Evolutionary conservation across 2,113 vertebrate genomes (phyloP), one percentile per base, ranked within the genome.

Genomic region (Stigmatopora argus): DNA sequence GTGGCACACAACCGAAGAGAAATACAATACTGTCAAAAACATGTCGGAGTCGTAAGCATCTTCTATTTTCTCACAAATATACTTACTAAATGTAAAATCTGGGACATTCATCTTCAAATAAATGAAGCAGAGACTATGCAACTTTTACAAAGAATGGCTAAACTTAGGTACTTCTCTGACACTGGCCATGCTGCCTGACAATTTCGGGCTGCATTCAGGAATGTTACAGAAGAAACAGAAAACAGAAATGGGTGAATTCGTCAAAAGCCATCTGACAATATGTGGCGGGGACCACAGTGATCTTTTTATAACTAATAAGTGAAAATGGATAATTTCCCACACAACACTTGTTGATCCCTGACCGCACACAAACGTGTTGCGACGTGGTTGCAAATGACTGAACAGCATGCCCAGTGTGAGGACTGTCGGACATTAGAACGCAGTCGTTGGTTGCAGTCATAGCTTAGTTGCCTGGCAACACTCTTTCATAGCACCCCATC

Each of bases 391-490:
- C 38, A 41, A 41, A 41, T 41, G 1, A 41, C 38, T 9, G 38
- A 41, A 41, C 38, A 8, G 9, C 4, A 41, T 41, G 38, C 2
- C 38, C 38, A 41, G 38, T 41, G 38, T 41, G 38, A 41, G 6
- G 38, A 41, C 9, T 23, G 59, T n/a, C 15, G 18, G 7, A 31
- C 13, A 17, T 14, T 3, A n/a, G 14, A 35, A 10, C 15, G 57
- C 57, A 48, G 47, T 31, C 17, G 63, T 78, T 68, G 62, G 31
- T 9, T 9, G 17, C 17, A 56, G 44, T 34, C 14, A 55, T 76
- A 69, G 65, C 26, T 68, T 58, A 74, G 78, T 84, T 85, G 77
- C 83, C 64, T 73, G 75, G 81, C 77, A 85, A 80, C 83, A 21
- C 31, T 62, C 62, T 66, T 34, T 7, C 23, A 21, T 17, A 69